Evolutionary conservation across 2,113 vertebrate genomes (phyloP).

Genomic region (Rallus limicola): DNA sequence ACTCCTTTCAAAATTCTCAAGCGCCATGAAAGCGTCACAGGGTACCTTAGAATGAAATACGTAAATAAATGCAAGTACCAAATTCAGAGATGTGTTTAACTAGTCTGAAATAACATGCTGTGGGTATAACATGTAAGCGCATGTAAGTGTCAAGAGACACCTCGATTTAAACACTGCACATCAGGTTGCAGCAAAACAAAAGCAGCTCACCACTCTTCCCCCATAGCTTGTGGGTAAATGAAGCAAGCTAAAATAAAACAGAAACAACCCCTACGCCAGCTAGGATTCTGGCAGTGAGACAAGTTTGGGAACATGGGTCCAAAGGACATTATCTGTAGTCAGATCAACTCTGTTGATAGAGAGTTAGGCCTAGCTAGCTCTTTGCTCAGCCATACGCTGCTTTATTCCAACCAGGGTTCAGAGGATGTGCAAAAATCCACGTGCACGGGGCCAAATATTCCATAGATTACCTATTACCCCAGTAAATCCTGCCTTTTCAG

Average conservation of each 20-base stretch:
- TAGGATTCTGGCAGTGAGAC: neutral
- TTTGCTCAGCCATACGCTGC: neutral
- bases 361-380: neutral
- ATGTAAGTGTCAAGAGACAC: neutral
- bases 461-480: neutral
- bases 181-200: neutral
- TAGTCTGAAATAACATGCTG: neutral
- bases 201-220: neutral
- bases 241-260: neutral
- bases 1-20: neutral
- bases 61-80: neutral
- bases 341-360: neutral
- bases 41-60: neutral
- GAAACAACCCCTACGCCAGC: neutral
- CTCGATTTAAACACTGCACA: slow-evolving; percentile 20
- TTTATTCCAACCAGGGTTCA: neutral
- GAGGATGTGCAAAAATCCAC: neutral
- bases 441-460: neutral
- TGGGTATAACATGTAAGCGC: neutral
- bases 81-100: neutral
- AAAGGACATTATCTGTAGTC: neutral
- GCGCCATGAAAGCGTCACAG: neutral
- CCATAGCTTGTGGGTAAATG: neutral
- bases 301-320: neutral
- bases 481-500: slow-evolving; percentile 12